A percentile compares a stretch with the other conserved stretches of the same genome.
phyloP scores from a whole-genome alignment of 2,888 invertebrate genomes.

The Drosophila neotestacea region DNA sequence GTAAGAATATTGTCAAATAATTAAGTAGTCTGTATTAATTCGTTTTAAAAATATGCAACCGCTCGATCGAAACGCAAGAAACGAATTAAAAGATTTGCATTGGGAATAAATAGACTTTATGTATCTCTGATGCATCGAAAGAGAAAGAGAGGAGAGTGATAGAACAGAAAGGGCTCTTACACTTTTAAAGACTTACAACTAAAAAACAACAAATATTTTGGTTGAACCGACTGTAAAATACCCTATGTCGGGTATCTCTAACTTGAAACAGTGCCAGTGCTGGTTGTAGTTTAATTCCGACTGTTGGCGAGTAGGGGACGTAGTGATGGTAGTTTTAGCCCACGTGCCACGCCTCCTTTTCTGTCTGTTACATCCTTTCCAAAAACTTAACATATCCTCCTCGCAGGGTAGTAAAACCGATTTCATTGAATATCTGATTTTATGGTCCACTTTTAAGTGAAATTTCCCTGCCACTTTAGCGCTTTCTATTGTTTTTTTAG shows the following conservation, averaged over 20 bases:
- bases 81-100: constrained; percentile 9
- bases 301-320: too few relatives aligned
- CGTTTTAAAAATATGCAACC: constrained; percentile 8
- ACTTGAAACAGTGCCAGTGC: too few relatives aligned
- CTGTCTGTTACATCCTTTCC: too few relatives aligned
- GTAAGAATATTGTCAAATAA: background rate
- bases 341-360: too few relatives aligned
- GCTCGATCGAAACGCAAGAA: constrained; percentile 23
- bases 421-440: too few relatives aligned
- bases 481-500: too few relatives aligned
- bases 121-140: background rate
- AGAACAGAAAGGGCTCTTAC: constrained; percentile 7
- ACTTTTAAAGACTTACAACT: background rate
- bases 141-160: background rate
- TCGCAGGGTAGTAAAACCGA: too few relatives aligned
- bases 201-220: background rate
- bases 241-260: background rate
- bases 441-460: too few relatives aligned
- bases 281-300: too few relatives aligned
- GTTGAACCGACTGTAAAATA: background rate
- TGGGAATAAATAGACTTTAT: background rate
- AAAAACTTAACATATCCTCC: too few relatives aligned
- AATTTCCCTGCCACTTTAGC: too few relatives aligned
- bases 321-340: too few relatives aligned
- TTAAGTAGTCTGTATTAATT: constrained; percentile 9